These are phyloP conservation scores for Oligia latruncula DNA, from an alignment of 2,888 invertebrate species.

Conservation along the genomic window DNA sequence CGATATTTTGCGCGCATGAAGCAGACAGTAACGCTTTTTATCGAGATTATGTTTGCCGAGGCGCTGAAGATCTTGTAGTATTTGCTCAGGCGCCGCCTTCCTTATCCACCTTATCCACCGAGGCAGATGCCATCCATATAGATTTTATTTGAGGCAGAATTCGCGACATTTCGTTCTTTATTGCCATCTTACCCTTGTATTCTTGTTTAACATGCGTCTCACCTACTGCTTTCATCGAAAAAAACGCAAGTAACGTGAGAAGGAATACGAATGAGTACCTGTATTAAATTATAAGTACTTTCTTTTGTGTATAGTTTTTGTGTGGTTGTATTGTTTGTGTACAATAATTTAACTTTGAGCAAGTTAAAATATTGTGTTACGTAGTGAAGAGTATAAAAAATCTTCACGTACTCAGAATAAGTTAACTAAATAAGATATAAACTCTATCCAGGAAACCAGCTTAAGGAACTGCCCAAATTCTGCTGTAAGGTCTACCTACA, in stretches of 20 bases:
- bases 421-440: background rate
- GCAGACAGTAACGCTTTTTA: conserved; percentile 50
- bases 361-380: too few species aligned
- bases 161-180: conserved; percentile 65
- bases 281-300: conserved; percentile 4
- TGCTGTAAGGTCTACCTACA: background rate
- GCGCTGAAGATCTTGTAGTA: conserved; percentile 51
- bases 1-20: background rate
- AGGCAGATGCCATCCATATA: conserved; percentile 50
- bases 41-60: conserved; percentile 67
- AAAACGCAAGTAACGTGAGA: conserved; percentile 12
- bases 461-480: background rate
- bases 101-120: conserved; percentile 35
- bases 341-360: background rate
- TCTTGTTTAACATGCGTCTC: conserved; percentile 59
- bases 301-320: background rate
- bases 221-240: conserved; percentile 32
- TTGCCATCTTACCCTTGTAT: conserved; percentile 63
- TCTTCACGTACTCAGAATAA: background rate
- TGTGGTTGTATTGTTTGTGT: background rate
- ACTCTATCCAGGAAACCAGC: background rate
- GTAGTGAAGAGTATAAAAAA: background rate
- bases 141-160: conserved; percentile 60
- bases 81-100: conserved; percentile 58
- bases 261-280: background rate